These are phyloP conservation scores for Anthonomus grandis DNA, from an alignment of 1,140 invertebrate genomes.

Conservation along the genomic window DNA sequence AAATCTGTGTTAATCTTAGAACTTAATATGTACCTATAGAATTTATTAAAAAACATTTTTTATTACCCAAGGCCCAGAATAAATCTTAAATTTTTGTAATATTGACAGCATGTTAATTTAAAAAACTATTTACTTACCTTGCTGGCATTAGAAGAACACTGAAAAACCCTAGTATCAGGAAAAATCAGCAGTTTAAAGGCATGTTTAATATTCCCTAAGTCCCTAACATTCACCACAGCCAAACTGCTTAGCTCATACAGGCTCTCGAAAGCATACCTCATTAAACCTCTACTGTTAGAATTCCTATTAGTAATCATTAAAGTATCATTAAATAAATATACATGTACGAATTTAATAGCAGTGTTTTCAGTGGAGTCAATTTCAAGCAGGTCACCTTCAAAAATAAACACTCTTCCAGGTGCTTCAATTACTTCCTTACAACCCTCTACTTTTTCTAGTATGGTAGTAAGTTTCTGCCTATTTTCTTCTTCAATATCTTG, in stretches of 20 bases:
- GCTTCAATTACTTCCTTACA: slow-evolving; percentile 77
- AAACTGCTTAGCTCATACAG: slow-evolving; percentile 89
- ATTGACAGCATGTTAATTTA: not conserved
- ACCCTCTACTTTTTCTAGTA: slow-evolving; percentile 86
- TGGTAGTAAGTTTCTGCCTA: slow-evolving; percentile 68
- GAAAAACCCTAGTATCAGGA: slow-evolving; percentile 89
- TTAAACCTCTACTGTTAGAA: slow-evolving; percentile 70
- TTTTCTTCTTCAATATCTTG: slow-evolving; percentile 62
- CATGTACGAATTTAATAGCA: slow-evolving; percentile 81
- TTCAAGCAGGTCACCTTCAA: slow-evolving; percentile 89
- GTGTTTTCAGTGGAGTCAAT: slow-evolving; percentile 83
- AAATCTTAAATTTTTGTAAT: no score
- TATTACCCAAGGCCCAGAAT: no score
- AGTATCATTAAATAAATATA: slow-evolving; percentile 88
- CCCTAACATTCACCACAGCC: slow-evolving; percentile 93
- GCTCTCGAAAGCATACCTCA: slow-evolving; percentile 85
- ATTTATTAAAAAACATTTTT: no score
- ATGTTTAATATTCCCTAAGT: slow-evolving; percentile 85
- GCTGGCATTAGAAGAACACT: slow-evolving; percentile 78
- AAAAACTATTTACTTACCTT: slow-evolving; percentile 55
- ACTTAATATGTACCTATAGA: no score
- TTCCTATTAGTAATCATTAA: slow-evolving; percentile 64
- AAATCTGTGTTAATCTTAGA: no score
- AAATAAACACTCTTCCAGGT: slow-evolving; percentile 71
- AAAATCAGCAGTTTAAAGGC: slow-evolving; percentile 93